A percentile compares a stretch with the other conserved stretches of the same genome.
phyloP scores from a whole-genome alignment of 2,797 vertebrate species.

The Pseudochirops corinnae region DNA sequence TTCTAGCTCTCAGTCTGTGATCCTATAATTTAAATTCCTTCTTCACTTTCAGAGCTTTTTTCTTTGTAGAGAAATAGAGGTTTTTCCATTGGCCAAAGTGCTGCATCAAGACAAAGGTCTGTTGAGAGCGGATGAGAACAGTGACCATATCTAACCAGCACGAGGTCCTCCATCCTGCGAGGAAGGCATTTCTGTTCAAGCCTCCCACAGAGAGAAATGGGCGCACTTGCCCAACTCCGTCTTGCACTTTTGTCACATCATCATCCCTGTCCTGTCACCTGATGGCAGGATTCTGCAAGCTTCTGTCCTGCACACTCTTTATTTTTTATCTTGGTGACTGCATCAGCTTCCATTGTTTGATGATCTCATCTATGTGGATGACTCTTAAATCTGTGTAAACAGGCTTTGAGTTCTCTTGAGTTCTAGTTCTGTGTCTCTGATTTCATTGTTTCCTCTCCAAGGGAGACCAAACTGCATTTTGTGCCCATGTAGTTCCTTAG shows the following conservation, averaged over 20 bases:
- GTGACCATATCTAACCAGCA: not conserved
- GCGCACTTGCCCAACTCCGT: not conserved
- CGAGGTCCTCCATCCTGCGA: not conserved
- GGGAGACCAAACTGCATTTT: not conserved
- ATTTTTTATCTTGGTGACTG: not conserved
- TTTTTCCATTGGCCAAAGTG: not conserved
- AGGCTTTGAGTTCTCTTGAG: not conserved
- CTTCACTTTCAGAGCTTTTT: not conserved
- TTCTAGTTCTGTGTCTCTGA: not conserved
- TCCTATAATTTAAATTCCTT: not conserved
- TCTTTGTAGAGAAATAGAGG: not conserved
- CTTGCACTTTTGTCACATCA: not conserved
- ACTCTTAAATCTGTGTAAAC: not conserved
- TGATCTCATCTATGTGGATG: not conserved
- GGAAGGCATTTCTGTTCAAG: not conserved
- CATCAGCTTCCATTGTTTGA: not conserved
- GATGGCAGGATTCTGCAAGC: not conserved
- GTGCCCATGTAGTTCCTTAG: not conserved
- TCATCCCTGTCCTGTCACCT: not conserved
- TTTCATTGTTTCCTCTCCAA: not conserved
- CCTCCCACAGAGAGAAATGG: not conserved
- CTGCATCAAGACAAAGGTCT: not conserved
- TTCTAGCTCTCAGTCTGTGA: not conserved
- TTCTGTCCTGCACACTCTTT: not conserved
- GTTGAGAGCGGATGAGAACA: not conserved